Evolutionary conservation across 2,113 vertebrate genomes (phyloP).

Genomic region (Sminthopsis crassicaudata): DNA sequence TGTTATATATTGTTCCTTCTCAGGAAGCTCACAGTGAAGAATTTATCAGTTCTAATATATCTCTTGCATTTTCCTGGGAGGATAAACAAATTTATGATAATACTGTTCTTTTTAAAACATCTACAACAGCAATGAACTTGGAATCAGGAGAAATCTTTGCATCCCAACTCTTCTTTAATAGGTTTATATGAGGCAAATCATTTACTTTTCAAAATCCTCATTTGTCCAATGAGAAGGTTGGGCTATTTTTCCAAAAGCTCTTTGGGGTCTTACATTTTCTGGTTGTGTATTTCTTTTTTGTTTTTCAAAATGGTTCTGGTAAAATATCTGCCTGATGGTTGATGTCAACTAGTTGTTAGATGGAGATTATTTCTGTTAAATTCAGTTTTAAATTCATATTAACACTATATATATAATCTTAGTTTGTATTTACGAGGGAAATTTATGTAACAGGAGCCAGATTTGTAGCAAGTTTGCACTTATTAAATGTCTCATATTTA

Average conservation of each 20-base stretch:
- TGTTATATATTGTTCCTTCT: slow-evolving; percentile 57
- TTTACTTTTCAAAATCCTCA: background rate
- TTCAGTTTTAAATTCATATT: background rate
- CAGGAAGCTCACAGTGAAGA: slow-evolving; percentile 65
- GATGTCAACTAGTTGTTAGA: background rate
- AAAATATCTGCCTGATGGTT: background rate
- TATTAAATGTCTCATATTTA: background rate
- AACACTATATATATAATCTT: background rate
- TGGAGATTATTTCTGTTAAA: background rate
- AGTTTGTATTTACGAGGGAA: background rate
- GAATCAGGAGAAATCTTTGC: background rate
- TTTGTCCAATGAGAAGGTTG: background rate
- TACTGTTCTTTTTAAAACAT: slow-evolving; percentile 24
- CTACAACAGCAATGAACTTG: background rate
- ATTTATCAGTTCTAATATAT: slow-evolving; percentile 52
- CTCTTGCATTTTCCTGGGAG: slow-evolving; percentile 35
- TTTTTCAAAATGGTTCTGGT: background rate
- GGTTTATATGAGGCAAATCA: background rate
- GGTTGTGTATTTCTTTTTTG: background rate
- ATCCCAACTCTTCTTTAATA: slow-evolving; percentile 12
- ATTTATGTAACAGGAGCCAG: background rate
- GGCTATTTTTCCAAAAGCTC: background rate
- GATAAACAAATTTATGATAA: slow-evolving; percentile 56
- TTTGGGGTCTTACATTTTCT: background rate
- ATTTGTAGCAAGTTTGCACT: background rate